Conservation (phyloP, 2,888 invertebrate genomes). For the Cecidostiba fungosa region DNA sequence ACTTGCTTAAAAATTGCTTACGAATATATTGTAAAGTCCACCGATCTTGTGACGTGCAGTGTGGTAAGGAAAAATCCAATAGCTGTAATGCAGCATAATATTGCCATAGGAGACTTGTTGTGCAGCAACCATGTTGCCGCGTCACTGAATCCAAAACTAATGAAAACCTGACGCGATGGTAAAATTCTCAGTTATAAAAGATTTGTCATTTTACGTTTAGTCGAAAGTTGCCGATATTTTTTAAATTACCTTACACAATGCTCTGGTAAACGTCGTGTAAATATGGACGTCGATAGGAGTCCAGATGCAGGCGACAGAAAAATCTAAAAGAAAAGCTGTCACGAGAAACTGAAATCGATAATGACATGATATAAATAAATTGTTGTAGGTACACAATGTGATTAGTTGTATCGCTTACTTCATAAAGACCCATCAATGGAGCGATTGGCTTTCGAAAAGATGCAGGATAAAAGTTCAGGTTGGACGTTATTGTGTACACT, state of each 20-base stretch:
- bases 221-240: neutral
- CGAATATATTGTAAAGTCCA: conserved; percentile 68
- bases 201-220: neutral
- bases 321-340: conserved; percentile 74
- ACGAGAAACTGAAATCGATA: conserved; percentile 70
- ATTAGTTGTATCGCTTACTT: conserved; percentile 64
- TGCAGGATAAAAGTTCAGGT: conserved; percentile 69
- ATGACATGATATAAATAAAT: neutral
- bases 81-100: conserved; percentile 66
- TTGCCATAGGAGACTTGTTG: conserved; percentile 65
- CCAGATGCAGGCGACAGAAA: conserved; percentile 74
- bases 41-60: conserved; percentile 70
- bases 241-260: conserved; percentile 67
- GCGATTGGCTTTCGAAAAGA: conserved; percentile 69
- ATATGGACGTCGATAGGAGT: conserved; percentile 73
- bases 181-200: neutral
- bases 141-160: conserved; percentile 63
- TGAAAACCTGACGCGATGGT: conserved; percentile 65
- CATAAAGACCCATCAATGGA: conserved; percentile 69
- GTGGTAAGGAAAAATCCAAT: conserved; percentile 68
- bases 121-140: conserved; percentile 59
- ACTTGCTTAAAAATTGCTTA: conserved; percentile 22
- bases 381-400: neutral
- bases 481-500: conserved; percentile 70
- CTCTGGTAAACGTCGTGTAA: conserved; percentile 68